These are phyloP conservation scores for Heliconius nattereri DNA, from an alignment of 1,140 invertebrate species.

Conservation along the genomic window DNA sequence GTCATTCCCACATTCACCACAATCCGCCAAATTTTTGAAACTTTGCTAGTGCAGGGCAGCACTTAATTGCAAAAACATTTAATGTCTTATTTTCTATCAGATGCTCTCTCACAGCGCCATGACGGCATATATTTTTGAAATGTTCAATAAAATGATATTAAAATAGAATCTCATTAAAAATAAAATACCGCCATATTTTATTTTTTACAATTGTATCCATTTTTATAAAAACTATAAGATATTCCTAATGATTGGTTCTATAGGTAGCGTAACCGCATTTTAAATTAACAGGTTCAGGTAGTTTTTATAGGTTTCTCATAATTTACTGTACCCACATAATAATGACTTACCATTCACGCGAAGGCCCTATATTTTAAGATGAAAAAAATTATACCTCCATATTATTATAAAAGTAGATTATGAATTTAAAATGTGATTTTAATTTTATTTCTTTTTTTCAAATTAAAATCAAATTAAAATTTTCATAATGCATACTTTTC, in stretches of 20 bases:
- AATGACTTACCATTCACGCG: constrained; percentile 4
- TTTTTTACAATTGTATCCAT: no score
- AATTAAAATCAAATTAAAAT: neutral
- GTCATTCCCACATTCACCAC: no score
- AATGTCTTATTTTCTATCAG: no score
- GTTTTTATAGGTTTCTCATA: constrained; percentile 25
- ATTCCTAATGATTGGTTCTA: neutral
- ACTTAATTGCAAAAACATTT: no score
- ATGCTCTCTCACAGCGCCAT: no score
- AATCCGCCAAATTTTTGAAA: no score
- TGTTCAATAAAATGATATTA: no score
- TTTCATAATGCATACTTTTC: no score
- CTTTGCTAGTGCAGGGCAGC: no score
- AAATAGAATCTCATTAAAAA: no score
- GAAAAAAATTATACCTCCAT: neutral
- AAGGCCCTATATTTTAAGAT: constrained; percentile 15
- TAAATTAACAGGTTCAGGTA: constrained; percentile 23
- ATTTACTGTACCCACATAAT: constrained; percentile 26
- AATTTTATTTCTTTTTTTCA: neutral
- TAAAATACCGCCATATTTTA: no score
- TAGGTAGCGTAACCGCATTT: constrained; percentile 10
- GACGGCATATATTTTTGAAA: no score
- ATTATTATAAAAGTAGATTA: neutral
- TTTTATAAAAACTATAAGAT: neutral
- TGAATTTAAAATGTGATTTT: neutral